These are phyloP conservation scores for Dromius quadrimaculatus DNA, from an alignment of 2,888 invertebrate genomes.

Conservation along the genomic window DNA sequence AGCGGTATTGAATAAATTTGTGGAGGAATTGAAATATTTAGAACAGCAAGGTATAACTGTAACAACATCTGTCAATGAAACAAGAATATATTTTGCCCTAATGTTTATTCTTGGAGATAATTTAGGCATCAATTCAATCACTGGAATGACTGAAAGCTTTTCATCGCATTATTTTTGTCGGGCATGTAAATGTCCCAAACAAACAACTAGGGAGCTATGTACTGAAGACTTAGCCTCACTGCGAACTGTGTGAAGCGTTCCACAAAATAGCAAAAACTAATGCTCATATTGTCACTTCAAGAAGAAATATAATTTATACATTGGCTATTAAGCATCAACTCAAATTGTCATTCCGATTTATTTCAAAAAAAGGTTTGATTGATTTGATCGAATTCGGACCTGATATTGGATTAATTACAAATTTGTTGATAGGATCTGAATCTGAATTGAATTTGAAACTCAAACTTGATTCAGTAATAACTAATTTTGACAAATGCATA, in stretches of 20 bases:
- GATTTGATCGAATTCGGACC: no score
- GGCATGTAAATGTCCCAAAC: slow-evolving; percentile 30
- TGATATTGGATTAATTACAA: no score
- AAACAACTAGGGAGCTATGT: slow-evolving; percentile 2
- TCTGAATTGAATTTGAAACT: no score
- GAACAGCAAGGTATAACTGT: slow-evolving; percentile 53
- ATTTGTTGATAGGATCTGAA: no score
- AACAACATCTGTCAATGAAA: slow-evolving; percentile 3
- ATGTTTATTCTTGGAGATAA: slow-evolving; percentile 52
- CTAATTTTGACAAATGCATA: no score
- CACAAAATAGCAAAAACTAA: slow-evolving; percentile 49
- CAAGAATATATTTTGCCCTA: slow-evolving; percentile 46
- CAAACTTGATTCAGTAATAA: no score
- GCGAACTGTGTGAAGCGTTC: slow-evolving; percentile 51
- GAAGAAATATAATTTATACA: slow-evolving; percentile 34
- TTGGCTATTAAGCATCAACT: slow-evolving; percentile 33
- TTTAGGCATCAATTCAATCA: slow-evolving; percentile 42
- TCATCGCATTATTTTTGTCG: slow-evolving; percentile 44
- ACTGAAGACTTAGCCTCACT: slow-evolving; percentile 13
- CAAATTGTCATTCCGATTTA: slow-evolving; percentile 25
- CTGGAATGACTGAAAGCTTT: slow-evolving; percentile 45
- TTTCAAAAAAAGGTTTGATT: slow-evolving; percentile 41
- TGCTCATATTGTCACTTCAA: slow-evolving; percentile 27
- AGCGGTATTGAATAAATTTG: slow-evolving; percentile 31
- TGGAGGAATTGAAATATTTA: slow-evolving; percentile 43